phyloP scores from a whole-genome alignment of 2,113 vertebrate genomes.

The Sylvia atricapilla region DNA sequence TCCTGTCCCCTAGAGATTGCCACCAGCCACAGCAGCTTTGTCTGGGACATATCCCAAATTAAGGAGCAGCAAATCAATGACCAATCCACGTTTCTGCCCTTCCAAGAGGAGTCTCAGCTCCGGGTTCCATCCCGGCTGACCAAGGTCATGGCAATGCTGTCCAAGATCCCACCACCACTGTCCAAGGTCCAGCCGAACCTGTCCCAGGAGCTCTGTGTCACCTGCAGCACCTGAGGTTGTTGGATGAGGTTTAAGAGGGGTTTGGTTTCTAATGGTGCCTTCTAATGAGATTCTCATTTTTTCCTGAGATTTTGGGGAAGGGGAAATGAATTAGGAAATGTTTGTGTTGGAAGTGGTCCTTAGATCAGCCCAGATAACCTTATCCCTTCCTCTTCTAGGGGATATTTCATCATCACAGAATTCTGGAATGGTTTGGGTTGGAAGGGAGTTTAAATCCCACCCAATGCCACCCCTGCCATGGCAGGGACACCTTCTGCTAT shows the following conservation, averaged over 20 bases:
- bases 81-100: not conserved
- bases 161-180: too few species aligned
- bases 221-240: rapidly evolving
- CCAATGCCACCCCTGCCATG: rapidly evolving
- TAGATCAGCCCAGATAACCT: rapidly evolving
- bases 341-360: rapidly evolving
- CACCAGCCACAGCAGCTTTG: not conserved
- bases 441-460: not conserved
- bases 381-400: not conserved
- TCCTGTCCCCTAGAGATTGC: rapidly evolving
- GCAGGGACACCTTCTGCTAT: not conserved
- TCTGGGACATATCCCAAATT: not conserved
- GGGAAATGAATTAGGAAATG: not conserved
- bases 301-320: not conserved
- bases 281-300: not conserved
- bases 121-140: rapidly evolving
- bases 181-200: not conserved
- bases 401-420: not conserved
- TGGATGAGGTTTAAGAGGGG: rapidly evolving
- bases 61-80: not conserved
- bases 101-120: not conserved
- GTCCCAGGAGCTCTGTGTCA: not conserved
- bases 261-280: not conserved
- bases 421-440: not conserved
- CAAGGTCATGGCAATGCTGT: too few species aligned